phyloP scores from a whole-genome alignment of 2,888 invertebrate species.

The Nemapogon koenigi region DNA sequence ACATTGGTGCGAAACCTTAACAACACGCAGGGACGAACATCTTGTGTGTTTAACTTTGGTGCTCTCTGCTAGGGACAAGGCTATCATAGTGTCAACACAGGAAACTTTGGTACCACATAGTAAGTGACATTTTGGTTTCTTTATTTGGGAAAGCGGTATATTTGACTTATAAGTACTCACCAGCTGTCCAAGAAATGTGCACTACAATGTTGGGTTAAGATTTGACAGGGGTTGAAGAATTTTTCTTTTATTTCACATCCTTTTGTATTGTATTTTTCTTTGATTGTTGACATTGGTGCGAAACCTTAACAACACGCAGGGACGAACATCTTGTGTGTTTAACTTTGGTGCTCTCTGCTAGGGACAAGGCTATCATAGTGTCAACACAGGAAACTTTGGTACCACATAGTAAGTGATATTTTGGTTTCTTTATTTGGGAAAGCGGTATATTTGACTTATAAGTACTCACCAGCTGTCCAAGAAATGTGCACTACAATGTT shows the following conservation, averaged over 20 bases:
- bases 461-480: too few relatives aligned
- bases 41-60: constrained; percentile 84
- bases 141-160: too few relatives aligned
- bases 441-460: not conserved
- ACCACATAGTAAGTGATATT: constrained; percentile 74
- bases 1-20: constrained; percentile 87
- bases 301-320: constrained; percentile 74
- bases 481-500: too few relatives aligned
- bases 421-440: constrained; percentile 3
- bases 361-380: constrained; percentile 93
- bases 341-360: constrained; percentile 82
- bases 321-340: constrained; percentile 87
- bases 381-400: constrained; percentile 93
- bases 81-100: constrained; percentile 94
- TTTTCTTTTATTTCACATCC: too few relatives aligned
- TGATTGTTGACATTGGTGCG: constrained; percentile 89
- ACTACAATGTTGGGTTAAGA: too few relatives aligned
- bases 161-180: too few relatives aligned
- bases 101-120: constrained; percentile 88
- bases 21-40: constrained; percentile 78
- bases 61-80: constrained; percentile 89
- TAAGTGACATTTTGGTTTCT: too few relatives aligned
- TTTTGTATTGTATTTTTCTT: too few relatives aligned
- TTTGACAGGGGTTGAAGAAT: too few relatives aligned
- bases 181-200: too few relatives aligned